A percentile compares a stretch with the other conserved stretches of the same genome.
phyloP scores from a whole-genome alignment of 2,113 vertebrate genomes.

The Aegotheles bennettii region DNA sequence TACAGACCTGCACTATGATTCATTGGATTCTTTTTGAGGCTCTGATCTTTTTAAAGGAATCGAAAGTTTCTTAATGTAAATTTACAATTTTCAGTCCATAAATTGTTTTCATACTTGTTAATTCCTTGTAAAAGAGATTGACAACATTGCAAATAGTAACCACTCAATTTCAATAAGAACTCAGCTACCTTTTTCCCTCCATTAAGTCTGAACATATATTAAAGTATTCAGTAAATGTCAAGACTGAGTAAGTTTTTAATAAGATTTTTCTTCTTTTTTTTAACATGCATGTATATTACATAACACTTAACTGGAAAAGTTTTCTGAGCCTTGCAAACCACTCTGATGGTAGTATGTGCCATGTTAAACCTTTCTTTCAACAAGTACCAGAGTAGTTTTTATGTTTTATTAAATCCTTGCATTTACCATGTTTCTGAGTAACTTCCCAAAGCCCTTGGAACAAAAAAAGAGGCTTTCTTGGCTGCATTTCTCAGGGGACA shows the following conservation, averaged over 20 bases:
- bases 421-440: neutral
- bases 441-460: neutral
- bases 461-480: neutral
- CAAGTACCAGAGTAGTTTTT: neutral
- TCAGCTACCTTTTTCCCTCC: neutral
- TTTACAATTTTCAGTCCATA: conserved; percentile 15
- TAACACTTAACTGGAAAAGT: neutral
- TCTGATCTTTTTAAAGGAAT: neutral
- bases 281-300: neutral
- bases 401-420: conserved; percentile 1
- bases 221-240: neutral
- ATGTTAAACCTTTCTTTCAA: neutral
- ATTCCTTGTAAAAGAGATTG: conserved; percentile 8
- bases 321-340: neutral
- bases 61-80: neutral
- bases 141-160: neutral
- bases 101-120: conserved; percentile 31
- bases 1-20: neutral
- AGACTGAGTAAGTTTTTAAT: neutral
- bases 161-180: neutral
- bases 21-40: neutral
- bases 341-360: neutral
- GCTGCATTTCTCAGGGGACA: neutral
- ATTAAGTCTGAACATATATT: neutral
- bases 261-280: neutral